Evolutionary conservation across 2,888 invertebrate genomes (phyloP).

Genomic region (Leptogaster cylindrica): DNA sequence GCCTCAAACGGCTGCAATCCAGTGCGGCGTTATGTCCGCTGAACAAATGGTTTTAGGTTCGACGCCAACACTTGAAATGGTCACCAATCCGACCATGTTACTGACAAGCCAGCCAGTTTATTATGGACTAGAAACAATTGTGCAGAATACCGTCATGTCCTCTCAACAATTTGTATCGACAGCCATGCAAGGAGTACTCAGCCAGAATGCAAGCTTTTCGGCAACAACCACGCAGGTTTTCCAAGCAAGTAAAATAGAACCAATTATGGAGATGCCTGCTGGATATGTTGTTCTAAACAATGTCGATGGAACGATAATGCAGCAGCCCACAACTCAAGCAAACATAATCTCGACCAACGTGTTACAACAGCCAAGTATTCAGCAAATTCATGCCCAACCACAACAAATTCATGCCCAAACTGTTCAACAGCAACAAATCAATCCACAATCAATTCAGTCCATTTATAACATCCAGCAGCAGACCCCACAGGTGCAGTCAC

Average conservation of each 20-base stretch:
- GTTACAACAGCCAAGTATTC: constrained; percentile 58
- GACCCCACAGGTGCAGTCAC: constrained; percentile 40
- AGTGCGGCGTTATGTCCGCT: constrained; percentile 63
- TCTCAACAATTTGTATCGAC: constrained; percentile 85
- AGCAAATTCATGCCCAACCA: constrained; percentile 45
- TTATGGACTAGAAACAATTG: constrained; percentile 84
- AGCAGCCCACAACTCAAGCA: constrained; percentile 50
- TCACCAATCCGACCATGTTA: constrained; percentile 68
- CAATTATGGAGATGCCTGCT: constrained; percentile 76
- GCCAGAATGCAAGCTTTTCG: constrained; percentile 82
- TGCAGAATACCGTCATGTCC: constrained; percentile 89
- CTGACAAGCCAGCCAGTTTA: constrained; percentile 77
- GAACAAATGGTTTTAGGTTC: constrained; percentile 71
- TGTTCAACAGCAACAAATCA: constrained; percentile 45
- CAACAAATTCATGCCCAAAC: constrained; percentile 45
- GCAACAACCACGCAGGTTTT: constrained; percentile 81
- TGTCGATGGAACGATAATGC: constrained; percentile 57
- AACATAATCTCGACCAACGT: constrained; percentile 62
- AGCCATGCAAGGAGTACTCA: constrained; percentile 79
- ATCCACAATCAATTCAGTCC: constrained; percentile 41
- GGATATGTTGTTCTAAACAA: constrained; percentile 75
- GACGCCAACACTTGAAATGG: constrained; percentile 70
- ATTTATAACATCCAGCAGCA: constrained; percentile 39
- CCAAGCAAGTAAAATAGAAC: constrained; percentile 85
- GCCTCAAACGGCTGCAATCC: constrained; percentile 66